These are phyloP conservation scores for Colinus virginianus DNA, from an alignment of 2,113 vertebrate genomes.

Conservation along the genomic window DNA sequence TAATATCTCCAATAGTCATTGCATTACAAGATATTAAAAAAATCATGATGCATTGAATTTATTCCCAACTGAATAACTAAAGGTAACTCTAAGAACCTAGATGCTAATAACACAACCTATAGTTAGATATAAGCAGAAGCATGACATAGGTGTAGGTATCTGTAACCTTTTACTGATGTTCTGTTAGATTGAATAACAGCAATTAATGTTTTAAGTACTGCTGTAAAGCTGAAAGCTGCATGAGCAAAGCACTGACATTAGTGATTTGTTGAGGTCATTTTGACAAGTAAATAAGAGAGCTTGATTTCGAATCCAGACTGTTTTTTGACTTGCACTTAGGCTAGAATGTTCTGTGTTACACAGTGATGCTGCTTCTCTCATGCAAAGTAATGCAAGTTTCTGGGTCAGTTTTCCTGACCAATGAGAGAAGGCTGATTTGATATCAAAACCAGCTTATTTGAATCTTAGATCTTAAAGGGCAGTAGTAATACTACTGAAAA, in stretches of 20 bases:
- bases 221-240: background rate
- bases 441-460: background rate
- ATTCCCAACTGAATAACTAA: background rate
- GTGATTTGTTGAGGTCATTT: background rate
- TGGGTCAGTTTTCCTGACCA: background rate
- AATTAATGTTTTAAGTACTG: background rate
- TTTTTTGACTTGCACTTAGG: background rate
- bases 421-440: fast-evolving
- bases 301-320: background rate
- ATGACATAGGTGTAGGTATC: background rate
- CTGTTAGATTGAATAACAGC: background rate
- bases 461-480: background rate
- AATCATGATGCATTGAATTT: background rate
- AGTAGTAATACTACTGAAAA: background rate
- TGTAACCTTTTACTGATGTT: background rate
- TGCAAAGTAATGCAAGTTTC: background rate
- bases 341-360: background rate
- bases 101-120: background rate
- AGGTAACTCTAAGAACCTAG: background rate
- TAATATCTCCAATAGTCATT: background rate
- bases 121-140: background rate
- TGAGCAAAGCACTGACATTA: background rate
- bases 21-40: background rate
- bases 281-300: background rate
- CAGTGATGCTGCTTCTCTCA: background rate